Evolutionary conservation across 1,140 invertebrate genomes (phyloP), one percentile per base, ranked within the genome.

Genomic region (Drosophila gunungcola): DNA sequence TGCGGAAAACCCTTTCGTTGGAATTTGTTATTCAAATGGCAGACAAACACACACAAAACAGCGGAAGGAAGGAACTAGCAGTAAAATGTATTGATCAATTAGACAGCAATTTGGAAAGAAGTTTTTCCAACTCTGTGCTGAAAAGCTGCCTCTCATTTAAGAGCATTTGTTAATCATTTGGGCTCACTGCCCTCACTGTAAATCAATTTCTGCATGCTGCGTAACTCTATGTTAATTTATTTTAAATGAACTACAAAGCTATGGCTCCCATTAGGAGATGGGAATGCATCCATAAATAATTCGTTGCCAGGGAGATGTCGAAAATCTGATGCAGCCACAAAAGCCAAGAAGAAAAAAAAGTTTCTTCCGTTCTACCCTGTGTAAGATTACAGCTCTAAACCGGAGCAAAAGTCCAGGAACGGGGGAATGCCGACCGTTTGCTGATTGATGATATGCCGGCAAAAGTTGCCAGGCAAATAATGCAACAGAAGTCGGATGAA

Each of bases 31-130:
- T 88, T 73, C 70, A 79, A 86, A 88, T 83, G 60, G 70, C 67
- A 67, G 63, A 49, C 48, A 64, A 42, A 61, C 62, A 65, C 58
- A 29, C 16, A 65, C 25, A 69, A 55, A 56, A 55, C 67, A 58
- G 58, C 46, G 51, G 57, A 74, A 74, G 72, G 57, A 74, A 55
- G 70, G 49, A 73, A 45, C 38, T 48, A 49, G 36, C 53, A 51
- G 62, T 74, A 57, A 76, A 82, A 63, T 78, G 63, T 86, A 88
- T 76, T 88, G 82, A 88, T 88, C 84, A 88, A 88, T 88, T 88
- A 88, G 84, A 79, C 84, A 80, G 70, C 80, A 77, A 63, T 79
- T 65, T 29, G 29, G 32, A 53, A 34, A 21, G 38, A 49, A 42
- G 16, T 46, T 52, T 34, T 32, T 48, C 3, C 11, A 73, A 29